Percentiles rank a stretch among this genome's conserved stretches.
Conservation (phyloP, 2,888 invertebrate species). For the Polyommatus iphigenia region DNA sequence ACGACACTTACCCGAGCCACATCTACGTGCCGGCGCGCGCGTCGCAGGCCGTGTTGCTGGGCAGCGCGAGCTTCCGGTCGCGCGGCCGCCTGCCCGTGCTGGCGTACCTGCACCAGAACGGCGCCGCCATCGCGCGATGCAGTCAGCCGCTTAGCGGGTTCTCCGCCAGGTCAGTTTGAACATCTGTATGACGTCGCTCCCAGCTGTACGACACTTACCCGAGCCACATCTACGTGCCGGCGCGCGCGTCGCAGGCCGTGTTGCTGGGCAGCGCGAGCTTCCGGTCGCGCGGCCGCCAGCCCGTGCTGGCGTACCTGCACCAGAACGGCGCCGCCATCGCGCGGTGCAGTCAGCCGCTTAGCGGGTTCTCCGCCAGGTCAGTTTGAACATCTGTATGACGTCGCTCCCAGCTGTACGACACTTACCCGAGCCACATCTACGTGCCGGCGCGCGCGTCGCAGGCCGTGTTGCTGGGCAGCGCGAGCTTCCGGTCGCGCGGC, state of each 20-base stretch:
- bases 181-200: slow-evolving; percentile 45
- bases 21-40: slow-evolving; percentile 95
- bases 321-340: slow-evolving; percentile 89
- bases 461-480: slow-evolving; percentile 93
- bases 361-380: slow-evolving; percentile 85
- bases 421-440: slow-evolving; percentile 95
- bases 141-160: slow-evolving; percentile 99
- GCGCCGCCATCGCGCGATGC: slow-evolving; percentile 90
- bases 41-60: slow-evolving; percentile 90
- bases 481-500: slow-evolving; percentile 96
- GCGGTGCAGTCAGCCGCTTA: slow-evolving; percentile 97
- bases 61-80: slow-evolving; percentile 97
- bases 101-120: slow-evolving; percentile 95
- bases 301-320: slow-evolving; percentile 96
- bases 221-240: slow-evolving; percentile 94
- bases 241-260: slow-evolving; percentile 89
- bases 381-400: slow-evolving; percentile 27
- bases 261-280: slow-evolving; percentile 96
- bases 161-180: slow-evolving; percentile 40
- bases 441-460: slow-evolving; percentile 93
- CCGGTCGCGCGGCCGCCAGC: slow-evolving; percentile 95
- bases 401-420: no score
- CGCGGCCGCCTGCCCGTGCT: slow-evolving; percentile 96
- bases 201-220: slow-evolving; percentile 99
- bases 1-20: slow-evolving; percentile 98